Percentiles rank a stretch among this genome's conserved stretches.
phyloP scores from a whole-genome alignment of 2,797 vertebrate genomes.

The Hypotaenidia philippensis region DNA sequence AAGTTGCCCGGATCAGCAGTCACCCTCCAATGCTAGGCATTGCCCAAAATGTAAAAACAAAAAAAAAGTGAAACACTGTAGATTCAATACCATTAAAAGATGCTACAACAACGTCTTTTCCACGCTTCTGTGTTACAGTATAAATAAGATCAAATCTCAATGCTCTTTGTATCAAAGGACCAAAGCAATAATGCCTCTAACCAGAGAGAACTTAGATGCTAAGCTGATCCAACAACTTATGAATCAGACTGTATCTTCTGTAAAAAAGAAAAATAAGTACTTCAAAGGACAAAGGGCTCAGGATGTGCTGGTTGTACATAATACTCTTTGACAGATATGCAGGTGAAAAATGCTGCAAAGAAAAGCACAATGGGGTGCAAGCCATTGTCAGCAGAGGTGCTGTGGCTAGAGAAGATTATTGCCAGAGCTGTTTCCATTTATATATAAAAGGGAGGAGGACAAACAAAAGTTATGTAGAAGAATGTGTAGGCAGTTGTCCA shows the following conservation, averaged over 20 bases:
- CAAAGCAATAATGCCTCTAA: neutral
- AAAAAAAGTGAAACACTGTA: neutral
- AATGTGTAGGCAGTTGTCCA: neutral
- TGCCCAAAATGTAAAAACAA: neutral
- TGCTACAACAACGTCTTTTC: neutral
- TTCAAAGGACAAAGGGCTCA: neutral
- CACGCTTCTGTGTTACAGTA: neutral
- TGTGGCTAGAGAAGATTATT: neutral
- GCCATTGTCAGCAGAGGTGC: neutral
- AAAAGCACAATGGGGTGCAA: neutral
- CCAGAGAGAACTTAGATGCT: neutral
- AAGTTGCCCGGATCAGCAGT: neutral
- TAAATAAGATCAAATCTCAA: constrained; percentile 3
- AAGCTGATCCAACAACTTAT: neutral
- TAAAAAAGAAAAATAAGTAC: constrained; percentile 10
- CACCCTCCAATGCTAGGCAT: neutral
- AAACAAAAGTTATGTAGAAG: neutral
- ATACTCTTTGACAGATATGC: neutral
- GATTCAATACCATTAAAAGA: neutral
- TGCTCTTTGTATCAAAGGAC: neutral
- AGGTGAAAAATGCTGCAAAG: neutral
- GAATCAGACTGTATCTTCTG: neutral
- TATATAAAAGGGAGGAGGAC: neutral
- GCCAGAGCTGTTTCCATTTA: neutral
- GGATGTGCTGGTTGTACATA: neutral